Conservation (phyloP, 1,140 invertebrate genomes). For the Drosophila pseudoobscura region DNA sequence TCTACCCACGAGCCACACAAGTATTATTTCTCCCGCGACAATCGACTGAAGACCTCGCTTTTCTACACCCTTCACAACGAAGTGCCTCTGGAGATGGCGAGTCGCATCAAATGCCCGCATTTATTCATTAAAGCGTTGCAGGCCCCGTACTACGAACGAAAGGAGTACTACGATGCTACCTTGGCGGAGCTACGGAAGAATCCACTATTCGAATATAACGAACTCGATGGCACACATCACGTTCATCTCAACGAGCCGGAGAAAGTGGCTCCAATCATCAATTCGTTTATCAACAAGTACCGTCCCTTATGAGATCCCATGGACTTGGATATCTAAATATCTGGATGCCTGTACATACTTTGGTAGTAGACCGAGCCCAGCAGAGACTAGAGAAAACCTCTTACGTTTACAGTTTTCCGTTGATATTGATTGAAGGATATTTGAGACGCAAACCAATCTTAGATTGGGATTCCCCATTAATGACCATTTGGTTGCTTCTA, state of each 20-base stretch:
- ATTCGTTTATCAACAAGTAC: slow-evolving; percentile 86
- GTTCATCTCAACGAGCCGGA: slow-evolving; percentile 89
- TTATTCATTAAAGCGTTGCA: slow-evolving; percentile 86
- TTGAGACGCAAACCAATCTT: slow-evolving; percentile 5
- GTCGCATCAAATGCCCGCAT: slow-evolving; percentile 85
- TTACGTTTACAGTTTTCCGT: slow-evolving; percentile 3
- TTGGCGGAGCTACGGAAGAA: slow-evolving; percentile 85
- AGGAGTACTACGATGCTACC: slow-evolving; percentile 85
- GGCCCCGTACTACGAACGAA: slow-evolving; percentile 85
- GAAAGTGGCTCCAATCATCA: slow-evolving; percentile 85
- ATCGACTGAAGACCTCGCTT: slow-evolving; percentile 84
- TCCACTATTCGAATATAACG: slow-evolving; percentile 86
- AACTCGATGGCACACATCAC: slow-evolving; percentile 89
- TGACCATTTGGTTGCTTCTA: slow-evolving; percentile 54
- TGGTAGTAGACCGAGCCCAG: background rate
- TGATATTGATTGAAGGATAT: slow-evolving; percentile 34
- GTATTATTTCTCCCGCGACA: slow-evolving; percentile 86
- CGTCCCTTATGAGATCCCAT: slow-evolving; percentile 47
- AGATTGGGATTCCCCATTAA: background rate
- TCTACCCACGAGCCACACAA: slow-evolving; percentile 85
- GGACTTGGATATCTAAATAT: slow-evolving; percentile 3
- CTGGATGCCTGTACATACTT: slow-evolving; percentile 21
- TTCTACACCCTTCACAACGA: slow-evolving; percentile 84
- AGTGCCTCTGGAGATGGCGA: slow-evolving; percentile 84
- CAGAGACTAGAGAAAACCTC: background rate